These are phyloP conservation scores for Calliopum simillimum DNA, from an alignment of 2,888 invertebrate species.

Conservation along the genomic window DNA sequence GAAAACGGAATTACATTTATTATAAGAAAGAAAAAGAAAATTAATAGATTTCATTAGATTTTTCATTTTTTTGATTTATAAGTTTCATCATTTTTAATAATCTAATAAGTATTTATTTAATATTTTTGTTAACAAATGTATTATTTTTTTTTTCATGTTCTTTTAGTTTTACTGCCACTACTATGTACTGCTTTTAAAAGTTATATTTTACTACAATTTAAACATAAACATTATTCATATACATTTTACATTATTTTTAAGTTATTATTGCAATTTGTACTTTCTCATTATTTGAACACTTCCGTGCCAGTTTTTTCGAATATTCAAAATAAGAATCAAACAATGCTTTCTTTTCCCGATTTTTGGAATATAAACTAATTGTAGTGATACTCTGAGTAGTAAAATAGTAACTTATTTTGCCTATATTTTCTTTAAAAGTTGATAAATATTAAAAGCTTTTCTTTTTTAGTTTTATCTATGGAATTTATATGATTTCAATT, in stretches of 20 bases:
- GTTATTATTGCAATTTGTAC: neutral
- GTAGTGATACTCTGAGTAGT: too few relatives aligned
- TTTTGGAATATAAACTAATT: neutral
- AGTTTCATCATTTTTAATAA: constrained; percentile 4
- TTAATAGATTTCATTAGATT: neutral
- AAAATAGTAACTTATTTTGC: too few relatives aligned
- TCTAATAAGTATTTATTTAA: neutral
- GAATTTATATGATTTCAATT: constrained; percentile 28
- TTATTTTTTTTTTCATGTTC: constrained; percentile 5
- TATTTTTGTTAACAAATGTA: constrained; percentile 28
- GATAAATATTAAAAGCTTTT: neutral
- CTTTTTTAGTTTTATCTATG: neutral
- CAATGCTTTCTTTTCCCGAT: constrained; percentile 4
- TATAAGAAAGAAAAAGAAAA: constrained; percentile 1
- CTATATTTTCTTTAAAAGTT: neutral
- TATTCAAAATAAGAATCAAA: too few relatives aligned
- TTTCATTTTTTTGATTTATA: constrained; percentile 14
- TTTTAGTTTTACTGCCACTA: neutral
- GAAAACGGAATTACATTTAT: constrained; percentile 2
- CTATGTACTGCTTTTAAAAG: neutral
- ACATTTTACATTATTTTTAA: constrained; percentile 17
- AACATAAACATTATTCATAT: constrained; percentile 36
- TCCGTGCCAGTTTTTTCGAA: constrained; percentile 17
- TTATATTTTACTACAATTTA: constrained; percentile 16
- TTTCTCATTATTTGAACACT: constrained; percentile 15